Percentiles rank a stretch among this genome's conserved stretches.
These are phyloP conservation scores for Busseola fusca DNA, from an alignment of 2,888 invertebrate species.

Conservation along the genomic window DNA sequence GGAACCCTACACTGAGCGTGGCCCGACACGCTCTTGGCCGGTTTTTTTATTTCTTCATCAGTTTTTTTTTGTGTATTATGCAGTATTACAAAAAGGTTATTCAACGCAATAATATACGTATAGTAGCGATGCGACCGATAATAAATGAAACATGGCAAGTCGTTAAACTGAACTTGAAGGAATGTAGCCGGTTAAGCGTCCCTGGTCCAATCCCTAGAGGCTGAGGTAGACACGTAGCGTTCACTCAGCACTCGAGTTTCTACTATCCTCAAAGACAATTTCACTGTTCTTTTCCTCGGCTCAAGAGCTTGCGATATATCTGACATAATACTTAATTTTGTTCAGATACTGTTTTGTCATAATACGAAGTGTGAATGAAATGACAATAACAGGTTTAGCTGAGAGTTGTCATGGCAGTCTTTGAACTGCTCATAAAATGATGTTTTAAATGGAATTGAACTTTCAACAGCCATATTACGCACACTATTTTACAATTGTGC, in stretches of 20 bases:
- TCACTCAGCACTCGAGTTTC: slow-evolving; percentile 79
- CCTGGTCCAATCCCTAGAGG: slow-evolving; percentile 75
- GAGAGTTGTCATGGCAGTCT: background rate
- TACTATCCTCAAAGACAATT: slow-evolving; percentile 82
- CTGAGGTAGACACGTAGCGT: slow-evolving; percentile 79
- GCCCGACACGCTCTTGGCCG: too few species aligned
- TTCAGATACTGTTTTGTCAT: slow-evolving; percentile 52
- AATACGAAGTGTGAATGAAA: background rate
- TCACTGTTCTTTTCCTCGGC: slow-evolving; percentile 75
- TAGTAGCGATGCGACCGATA: slow-evolving; percentile 61
- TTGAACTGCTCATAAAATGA: background rate
- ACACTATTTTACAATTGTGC: background rate
- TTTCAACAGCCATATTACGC: background rate
- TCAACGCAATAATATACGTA: slow-evolving; percentile 42
- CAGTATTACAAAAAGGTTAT: slow-evolving; percentile 31
- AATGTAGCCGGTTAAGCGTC: slow-evolving; percentile 80
- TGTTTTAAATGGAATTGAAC: background rate
- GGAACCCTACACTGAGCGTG: too few species aligned
- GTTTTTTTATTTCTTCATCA: background rate
- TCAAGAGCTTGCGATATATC: slow-evolving; percentile 74
- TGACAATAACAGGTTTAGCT: background rate
- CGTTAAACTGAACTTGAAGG: slow-evolving; percentile 72
- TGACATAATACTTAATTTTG: slow-evolving; percentile 77
- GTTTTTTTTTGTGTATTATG: background rate
- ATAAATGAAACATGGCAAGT: slow-evolving; percentile 75